These are phyloP conservation scores for Cydia pomonella DNA, from an alignment of 1,140 invertebrate species.

Conservation along the genomic window DNA sequence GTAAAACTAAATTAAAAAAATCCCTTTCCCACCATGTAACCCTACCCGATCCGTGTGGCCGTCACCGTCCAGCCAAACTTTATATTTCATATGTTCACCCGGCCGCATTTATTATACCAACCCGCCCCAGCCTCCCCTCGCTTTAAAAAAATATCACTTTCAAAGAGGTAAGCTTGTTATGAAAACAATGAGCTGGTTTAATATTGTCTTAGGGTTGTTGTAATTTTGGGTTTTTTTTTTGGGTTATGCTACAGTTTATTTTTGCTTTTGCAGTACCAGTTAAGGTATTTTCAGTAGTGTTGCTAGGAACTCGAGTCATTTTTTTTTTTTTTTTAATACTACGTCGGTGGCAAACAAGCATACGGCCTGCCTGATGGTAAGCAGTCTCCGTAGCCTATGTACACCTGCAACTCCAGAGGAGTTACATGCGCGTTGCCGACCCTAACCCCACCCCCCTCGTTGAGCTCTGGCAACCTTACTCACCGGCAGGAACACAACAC, in stretches of 20 bases:
- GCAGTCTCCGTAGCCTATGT: no score
- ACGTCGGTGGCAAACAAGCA: no score
- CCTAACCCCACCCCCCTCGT: no score
- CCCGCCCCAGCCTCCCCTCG: slow-evolving; percentile 38
- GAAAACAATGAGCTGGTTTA: slow-evolving; percentile 21
- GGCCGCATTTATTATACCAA: slow-evolving; percentile 58
- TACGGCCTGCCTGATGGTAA: no score
- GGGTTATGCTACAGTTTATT: not conserved
- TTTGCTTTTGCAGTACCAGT: not conserved
- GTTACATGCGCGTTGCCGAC: no score
- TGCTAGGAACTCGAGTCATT: no score
- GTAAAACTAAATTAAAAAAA: not conserved
- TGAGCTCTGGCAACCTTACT: no score
- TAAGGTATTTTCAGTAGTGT: not conserved
- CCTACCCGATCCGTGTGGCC: slow-evolving; percentile 51
- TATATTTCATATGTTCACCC: slow-evolving; percentile 70
- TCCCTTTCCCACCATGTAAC: slow-evolving; percentile 51
- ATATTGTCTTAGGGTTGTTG: slow-evolving; percentile 26
- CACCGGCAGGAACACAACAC: no score
- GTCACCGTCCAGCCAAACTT: slow-evolving; percentile 64
- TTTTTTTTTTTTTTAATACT: no score
- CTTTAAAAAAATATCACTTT: slow-evolving; percentile 31
- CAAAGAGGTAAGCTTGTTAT: slow-evolving; percentile 22
- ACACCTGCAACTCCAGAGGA: no score
- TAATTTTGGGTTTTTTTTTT: slow-evolving; percentile 23